Percentiles rank a stretch among this genome's conserved stretches.
Evolutionary conservation across 2,113 vertebrate species (phyloP).

Genomic region (Urocitellus parryii): DNA sequence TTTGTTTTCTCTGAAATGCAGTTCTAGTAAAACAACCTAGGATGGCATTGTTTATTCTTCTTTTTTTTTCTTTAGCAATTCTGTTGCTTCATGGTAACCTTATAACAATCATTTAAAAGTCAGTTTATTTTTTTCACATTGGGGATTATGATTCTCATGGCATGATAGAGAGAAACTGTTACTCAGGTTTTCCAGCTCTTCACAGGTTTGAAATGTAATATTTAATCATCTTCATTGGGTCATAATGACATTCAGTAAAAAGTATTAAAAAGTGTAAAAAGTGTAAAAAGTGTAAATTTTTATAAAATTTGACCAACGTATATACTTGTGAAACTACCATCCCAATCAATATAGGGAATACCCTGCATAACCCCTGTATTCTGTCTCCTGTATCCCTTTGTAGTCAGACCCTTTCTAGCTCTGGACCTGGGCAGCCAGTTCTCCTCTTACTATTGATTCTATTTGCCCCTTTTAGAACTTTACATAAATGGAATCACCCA

Average conservation of each 20-base stretch:
- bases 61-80: background rate
- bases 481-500: constrained; percentile 9
- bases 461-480: constrained; percentile 15
- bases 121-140: background rate
- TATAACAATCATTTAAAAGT: constrained; percentile 13
- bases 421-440: background rate
- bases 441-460: constrained; percentile 11
- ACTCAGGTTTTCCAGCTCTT: background rate
- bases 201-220: background rate
- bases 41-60: background rate
- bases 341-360: background rate
- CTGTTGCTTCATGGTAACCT: background rate
- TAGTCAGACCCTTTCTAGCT: background rate
- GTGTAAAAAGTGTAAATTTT: background rate
- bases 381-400: background rate
- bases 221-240: background rate
- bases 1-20: background rate
- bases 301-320: background rate
- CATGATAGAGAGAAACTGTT: background rate
- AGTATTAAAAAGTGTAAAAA: no score
- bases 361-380: background rate
- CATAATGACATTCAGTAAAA: constrained; percentile 34
- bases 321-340: background rate
- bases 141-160: background rate
- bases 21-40: background rate